Conservation (phyloP, 2,888 invertebrate species). For the Cephalotes varians region DNA sequence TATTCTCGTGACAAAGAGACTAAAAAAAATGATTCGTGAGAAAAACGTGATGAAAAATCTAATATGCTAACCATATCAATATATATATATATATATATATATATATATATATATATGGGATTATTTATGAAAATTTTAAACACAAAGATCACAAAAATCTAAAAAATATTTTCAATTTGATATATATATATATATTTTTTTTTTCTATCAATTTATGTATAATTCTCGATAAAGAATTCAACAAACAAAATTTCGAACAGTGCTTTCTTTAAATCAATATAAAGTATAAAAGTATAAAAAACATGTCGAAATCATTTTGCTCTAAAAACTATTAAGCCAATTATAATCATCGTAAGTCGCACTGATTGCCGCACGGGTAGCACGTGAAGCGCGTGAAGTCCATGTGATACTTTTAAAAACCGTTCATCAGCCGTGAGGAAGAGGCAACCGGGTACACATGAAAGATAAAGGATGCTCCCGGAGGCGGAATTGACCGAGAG, state of each 20-base stretch:
- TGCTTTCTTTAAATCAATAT: not conserved
- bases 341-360: not conserved
- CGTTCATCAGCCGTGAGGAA: slow-evolving; percentile 41
- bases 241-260: not conserved
- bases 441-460: not conserved
- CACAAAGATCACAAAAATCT: too few relatives aligned
- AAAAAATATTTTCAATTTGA: too few relatives aligned
- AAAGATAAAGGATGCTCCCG: slow-evolving; percentile 39
- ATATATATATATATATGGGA: too few relatives aligned
- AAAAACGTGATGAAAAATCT: not conserved
- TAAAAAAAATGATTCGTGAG: not conserved
- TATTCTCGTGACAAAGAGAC: not conserved
- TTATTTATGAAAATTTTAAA: too few relatives aligned
- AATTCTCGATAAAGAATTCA: not conserved
- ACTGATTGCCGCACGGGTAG: not conserved
- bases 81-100: too few relatives aligned
- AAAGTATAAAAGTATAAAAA: too few relatives aligned
- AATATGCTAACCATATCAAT: not conserved
- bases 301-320: not conserved
- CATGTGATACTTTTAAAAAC: slow-evolving; percentile 12
- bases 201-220: not conserved
- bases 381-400: slow-evolving; percentile 1
- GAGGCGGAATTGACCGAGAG: slow-evolving; percentile 52
- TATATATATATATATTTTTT: too few relatives aligned
- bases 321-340: not conserved